Evolutionary conservation across 2,113 vertebrate species (phyloP).

Genomic region (Sorex fumeus): DNA sequence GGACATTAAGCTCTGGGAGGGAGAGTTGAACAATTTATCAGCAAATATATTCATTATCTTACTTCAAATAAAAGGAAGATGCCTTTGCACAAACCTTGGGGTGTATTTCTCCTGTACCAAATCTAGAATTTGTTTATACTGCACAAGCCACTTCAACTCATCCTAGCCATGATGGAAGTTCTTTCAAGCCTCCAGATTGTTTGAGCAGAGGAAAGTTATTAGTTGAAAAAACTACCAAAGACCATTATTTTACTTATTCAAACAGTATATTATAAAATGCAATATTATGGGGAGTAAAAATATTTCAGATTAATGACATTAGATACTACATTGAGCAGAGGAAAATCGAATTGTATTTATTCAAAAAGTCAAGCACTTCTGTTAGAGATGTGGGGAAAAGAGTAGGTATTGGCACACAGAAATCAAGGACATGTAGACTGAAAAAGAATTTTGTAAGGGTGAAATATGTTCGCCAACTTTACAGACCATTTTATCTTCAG

Average conservation of each 20-base stretch:
- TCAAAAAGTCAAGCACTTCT: too few relatives aligned
- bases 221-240: slow-evolving; percentile 95
- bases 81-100: slow-evolving; percentile 91
- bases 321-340: too few relatives aligned
- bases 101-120: slow-evolving; percentile 92
- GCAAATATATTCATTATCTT: slow-evolving; percentile 97
- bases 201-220: slow-evolving; percentile 95
- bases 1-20: too few relatives aligned
- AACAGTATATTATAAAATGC: too few relatives aligned
- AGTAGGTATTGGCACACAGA: too few relatives aligned
- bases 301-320: too few relatives aligned
- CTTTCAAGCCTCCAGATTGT: slow-evolving; percentile 90
- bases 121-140: slow-evolving; percentile 91
- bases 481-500: slow-evolving; percentile 94
- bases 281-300: too few relatives aligned
- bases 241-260: slow-evolving; percentile 84
- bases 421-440: too few relatives aligned
- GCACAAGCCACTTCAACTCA: slow-evolving; percentile 89
- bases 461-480: slow-evolving; percentile 76
- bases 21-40: slow-evolving; percentile 98
- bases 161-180: slow-evolving; percentile 89
- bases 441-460: too few relatives aligned
- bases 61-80: slow-evolving; percentile 96
- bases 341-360: too few relatives aligned
- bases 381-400: too few relatives aligned